Conservation (phyloP, 1,140 invertebrate genomes). For the Zeugodacus cucurbitae region DNA sequence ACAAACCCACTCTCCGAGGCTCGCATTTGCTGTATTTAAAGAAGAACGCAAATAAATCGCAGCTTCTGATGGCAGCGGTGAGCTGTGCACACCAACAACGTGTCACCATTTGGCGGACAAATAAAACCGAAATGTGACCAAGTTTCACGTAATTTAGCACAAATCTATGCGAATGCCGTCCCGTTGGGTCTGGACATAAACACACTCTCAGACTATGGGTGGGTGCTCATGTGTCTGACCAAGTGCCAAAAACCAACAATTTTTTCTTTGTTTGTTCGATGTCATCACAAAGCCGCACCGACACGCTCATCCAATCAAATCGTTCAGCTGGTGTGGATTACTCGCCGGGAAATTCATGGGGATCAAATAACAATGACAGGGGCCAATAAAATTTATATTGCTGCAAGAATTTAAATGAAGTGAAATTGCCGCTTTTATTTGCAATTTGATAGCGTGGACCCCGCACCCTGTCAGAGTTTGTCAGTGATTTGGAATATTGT, state of each 20-base stretch:
- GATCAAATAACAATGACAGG: neutral
- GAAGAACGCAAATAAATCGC: no score
- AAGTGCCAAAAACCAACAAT: neutral
- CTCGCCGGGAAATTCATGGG: no score
- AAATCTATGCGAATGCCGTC: no score
- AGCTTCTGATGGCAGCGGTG: no score
- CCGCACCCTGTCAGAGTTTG: neutral
- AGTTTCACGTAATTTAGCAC: no score
- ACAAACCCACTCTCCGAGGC: no score
- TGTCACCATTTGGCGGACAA: no score
- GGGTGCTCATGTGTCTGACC: neutral
- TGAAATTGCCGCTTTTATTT: neutral
- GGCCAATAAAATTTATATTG: neutral
- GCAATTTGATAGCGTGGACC: neutral
- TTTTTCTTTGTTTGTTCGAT: neutral
- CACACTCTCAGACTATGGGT: no score
- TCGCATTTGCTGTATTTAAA: no score
- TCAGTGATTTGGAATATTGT: neutral
- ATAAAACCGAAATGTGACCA: no score
- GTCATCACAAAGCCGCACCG: neutral
- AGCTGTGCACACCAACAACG: no score
- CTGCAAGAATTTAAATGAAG: neutral
- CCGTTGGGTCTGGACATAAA: no score
- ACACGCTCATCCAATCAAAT: neutral
- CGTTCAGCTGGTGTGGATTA: neutral